Conservation (phyloP, 2,888 invertebrate species). For the Charanyca ferruginea region DNA sequence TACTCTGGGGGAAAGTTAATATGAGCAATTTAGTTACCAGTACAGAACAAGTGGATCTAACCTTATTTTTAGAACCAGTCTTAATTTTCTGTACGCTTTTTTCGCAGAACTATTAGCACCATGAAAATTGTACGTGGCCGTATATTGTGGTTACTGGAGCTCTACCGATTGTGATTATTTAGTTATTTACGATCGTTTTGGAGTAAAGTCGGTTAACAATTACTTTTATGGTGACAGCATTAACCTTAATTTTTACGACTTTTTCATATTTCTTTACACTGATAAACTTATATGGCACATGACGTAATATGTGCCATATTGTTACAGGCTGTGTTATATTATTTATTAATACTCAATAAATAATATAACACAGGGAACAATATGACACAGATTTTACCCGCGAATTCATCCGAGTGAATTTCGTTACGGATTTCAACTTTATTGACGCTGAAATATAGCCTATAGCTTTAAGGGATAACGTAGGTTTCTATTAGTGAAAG, state of each 20-base stretch:
- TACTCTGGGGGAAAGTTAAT: conserved; percentile 13
- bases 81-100: conserved; percentile 36
- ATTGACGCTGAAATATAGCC: no score
- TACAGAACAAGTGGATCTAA: conserved; percentile 17
- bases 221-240: conserved; percentile 10
- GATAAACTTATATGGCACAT: neutral
- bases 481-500: no score
- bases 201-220: neutral
- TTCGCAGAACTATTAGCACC: conserved; percentile 10
- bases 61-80: conserved; percentile 21
- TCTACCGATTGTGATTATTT: neutral
- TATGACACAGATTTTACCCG: no score
- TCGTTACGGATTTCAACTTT: no score
- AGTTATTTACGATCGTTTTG: neutral
- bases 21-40: conserved; percentile 22
- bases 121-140: neutral
- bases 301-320: neutral
- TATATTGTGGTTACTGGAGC: neutral
- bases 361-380: no score
- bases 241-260: conserved; percentile 24
- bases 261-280: neutral
- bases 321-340: no score
- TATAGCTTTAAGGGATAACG: no score
- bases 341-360: no score
- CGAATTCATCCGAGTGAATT: no score